Base-by-base conservation (phyloP, 2,113 vertebrate genomes). In the Pomatorhinus ruficollis region DNA sequence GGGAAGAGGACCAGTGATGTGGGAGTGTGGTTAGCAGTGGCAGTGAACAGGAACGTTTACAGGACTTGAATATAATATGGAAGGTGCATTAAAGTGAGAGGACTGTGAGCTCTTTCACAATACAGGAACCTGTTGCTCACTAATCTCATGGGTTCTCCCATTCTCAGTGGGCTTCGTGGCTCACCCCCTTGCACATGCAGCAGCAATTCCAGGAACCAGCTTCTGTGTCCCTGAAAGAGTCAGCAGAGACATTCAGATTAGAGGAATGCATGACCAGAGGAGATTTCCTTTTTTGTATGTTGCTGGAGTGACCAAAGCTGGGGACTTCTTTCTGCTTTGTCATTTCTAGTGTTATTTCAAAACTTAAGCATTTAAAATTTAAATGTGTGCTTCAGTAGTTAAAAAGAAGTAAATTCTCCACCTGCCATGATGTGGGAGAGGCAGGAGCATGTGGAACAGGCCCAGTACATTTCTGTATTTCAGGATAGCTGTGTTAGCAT, bases 21-120 rank as follows among this genome's bases (percentile, higher is more conserved):
- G 24, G 40, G 18, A 49, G 61, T 16, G 33, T 12, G 10, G 12
- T 54, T 42, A 59, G 42, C 87, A 50, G 24, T 7, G 21, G 21
- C 24, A 66, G 47, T 25, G 52, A 75, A 35, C 2, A 4, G 31
- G 16, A 78, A 12, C 6, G 3, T 75, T 74, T 89, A 20, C 27
- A 68, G 30, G 33, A 35, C 63, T 52, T 33, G 18, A 72, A 37
- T 18, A 68, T 40, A 57, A 70, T 5, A 30, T 57, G 27, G 21
- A 54, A 66, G 61, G 12, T 33, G 12, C 4, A 10, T 54, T 81
- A 11, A 16, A 42, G 19, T 5, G 20, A 0, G 0, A 74, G 42
- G 50, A n/a, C n/a, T 72, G 0, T 0, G 3, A 54, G 37, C 23
- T 31, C 19, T 33, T 21, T 44, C 12, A 11, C 3, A 7, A 23